Conservation (phyloP, 2,113 vertebrate species). For the Bungarus multicinctus region DNA sequence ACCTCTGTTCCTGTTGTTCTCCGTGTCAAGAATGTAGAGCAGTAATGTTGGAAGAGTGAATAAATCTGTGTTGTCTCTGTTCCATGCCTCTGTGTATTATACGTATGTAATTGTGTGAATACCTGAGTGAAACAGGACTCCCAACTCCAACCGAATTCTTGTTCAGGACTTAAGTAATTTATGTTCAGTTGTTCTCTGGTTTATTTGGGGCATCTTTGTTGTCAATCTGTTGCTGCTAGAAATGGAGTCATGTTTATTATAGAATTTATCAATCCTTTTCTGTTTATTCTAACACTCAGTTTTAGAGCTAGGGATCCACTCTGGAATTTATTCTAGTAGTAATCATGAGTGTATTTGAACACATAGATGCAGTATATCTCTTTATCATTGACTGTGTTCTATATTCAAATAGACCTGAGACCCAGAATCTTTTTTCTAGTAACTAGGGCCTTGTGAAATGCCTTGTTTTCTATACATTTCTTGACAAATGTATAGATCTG, state of each 20-base stretch:
- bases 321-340: neutral
- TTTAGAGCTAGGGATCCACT: neutral
- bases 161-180: neutral
- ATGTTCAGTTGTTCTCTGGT: neutral
- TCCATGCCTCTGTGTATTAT: neutral
- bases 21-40: constrained; percentile 93
- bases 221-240: neutral
- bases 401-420: neutral
- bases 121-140: neutral
- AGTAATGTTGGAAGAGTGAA: constrained; percentile 61
- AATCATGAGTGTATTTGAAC: no score
- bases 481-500: neutral
- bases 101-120: neutral
- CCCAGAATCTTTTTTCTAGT: neutral
- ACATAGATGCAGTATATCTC: neutral
- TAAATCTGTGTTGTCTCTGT: constrained; percentile 34
- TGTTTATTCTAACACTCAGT: neutral
- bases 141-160: neutral
- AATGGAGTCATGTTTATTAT: neutral
- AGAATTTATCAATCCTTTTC: neutral
- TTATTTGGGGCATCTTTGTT: no score
- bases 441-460: neutral
- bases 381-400: no score
- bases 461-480: neutral
- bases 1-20: constrained; percentile 96